Evolutionary conservation across 2,888 invertebrate genomes (phyloP).

Genomic region (Vesta saturnalis): DNA sequence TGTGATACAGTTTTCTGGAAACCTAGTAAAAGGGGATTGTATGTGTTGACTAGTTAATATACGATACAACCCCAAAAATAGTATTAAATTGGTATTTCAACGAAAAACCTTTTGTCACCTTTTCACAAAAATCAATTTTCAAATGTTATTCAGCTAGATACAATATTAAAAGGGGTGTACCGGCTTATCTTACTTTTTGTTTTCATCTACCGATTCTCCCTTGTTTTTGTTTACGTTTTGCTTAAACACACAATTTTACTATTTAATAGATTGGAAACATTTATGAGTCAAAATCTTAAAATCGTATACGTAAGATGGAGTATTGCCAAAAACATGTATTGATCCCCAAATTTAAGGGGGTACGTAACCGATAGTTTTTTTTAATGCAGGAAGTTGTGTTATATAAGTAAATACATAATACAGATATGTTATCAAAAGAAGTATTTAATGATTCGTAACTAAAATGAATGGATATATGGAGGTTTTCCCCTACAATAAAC

Average conservation of each 20-base stretch:
- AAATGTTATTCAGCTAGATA: slow-evolving; percentile 1
- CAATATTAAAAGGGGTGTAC: not conserved
- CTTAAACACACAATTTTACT: not conserved
- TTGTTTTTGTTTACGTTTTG: not conserved
- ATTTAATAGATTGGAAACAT: not conserved
- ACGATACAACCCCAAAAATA: slow-evolving; percentile 12
- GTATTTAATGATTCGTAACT: slow-evolving; percentile 7
- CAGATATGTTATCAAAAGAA: slow-evolving; percentile 10
- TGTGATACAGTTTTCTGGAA: slow-evolving; percentile 30
- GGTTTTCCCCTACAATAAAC: not conserved
- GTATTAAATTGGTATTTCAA: slow-evolving; percentile 5
- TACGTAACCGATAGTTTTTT: too few relatives aligned
- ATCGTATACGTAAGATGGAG: not conserved
- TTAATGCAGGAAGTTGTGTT: not conserved
- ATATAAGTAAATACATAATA: not conserved
- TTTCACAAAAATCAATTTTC: slow-evolving; percentile 3
- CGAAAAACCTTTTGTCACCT: slow-evolving; percentile 11
- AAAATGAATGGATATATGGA: slow-evolving; percentile 23
- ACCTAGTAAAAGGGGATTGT: slow-evolving; percentile 18
- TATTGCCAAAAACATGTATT: not conserved
- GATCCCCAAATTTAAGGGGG: too few relatives aligned
- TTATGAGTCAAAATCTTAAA: not conserved
- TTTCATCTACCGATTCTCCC: not conserved
- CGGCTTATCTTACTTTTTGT: not conserved
- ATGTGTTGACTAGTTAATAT: slow-evolving; percentile 29